These are phyloP conservation scores for Vulpes ferrilata DNA, from an alignment of 2,113 vertebrate genomes.

Conservation along the genomic window DNA sequence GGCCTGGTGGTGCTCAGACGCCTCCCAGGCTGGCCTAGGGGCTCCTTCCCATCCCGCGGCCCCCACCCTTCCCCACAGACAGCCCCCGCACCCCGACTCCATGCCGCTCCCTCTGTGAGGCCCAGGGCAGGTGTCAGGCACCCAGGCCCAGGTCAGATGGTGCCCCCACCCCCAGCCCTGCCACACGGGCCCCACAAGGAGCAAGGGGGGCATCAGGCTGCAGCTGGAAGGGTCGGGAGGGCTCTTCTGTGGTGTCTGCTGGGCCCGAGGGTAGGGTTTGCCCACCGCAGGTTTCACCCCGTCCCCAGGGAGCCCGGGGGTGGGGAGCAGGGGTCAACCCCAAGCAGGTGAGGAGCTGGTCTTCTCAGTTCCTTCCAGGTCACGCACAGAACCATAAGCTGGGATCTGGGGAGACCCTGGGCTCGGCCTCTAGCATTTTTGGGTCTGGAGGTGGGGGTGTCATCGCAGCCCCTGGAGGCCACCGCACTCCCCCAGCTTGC, in stretches of 20 bases:
- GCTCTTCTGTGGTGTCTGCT: neutral
- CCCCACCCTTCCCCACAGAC: too few relatives aligned
- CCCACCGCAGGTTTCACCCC: fast-evolving
- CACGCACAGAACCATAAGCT: fast-evolving
- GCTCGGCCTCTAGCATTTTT: fast-evolving
- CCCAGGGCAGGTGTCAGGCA: neutral
- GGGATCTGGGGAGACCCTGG: neutral
- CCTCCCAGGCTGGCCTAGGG: neutral
- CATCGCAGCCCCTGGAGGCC: fast-evolving
- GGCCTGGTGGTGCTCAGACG: neutral
- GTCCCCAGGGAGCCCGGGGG: neutral
- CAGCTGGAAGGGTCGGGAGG: neutral
- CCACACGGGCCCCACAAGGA: neutral
- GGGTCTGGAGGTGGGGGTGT: neutral
- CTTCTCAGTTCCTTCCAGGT: neutral
- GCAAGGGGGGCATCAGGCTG: neutral
- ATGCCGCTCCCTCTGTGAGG: neutral
- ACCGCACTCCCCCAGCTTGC: neutral
- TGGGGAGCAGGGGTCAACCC: too few relatives aligned
- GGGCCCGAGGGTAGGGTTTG: neutral
- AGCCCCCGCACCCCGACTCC: neutral
- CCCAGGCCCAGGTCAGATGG: neutral
- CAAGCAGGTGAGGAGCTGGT: too few relatives aligned
- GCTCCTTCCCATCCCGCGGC: too few relatives aligned
- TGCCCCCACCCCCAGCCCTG: neutral